Percentiles rank a stretch among this genome's conserved stretches.
phyloP scores from a whole-genome alignment of 1,140 invertebrate species.

The Vanessa tameamea region DNA sequence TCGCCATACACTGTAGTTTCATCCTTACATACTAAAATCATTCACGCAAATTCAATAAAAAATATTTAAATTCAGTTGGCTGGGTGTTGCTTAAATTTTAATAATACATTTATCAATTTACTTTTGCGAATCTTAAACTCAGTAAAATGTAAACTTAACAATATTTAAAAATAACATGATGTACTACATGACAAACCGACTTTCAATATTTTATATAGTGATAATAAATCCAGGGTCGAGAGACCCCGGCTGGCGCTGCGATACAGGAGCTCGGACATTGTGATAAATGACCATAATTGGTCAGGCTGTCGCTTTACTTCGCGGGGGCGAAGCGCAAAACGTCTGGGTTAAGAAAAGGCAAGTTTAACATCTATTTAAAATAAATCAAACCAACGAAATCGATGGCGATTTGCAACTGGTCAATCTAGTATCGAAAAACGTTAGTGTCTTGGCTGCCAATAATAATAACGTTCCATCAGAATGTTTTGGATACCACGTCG shows the following conservation, averaged over 20 bases:
- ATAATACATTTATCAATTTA: too few species aligned
- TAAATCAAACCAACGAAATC: slow-evolving; percentile 9
- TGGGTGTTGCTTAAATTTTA: too few species aligned
- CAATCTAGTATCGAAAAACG: not conserved
- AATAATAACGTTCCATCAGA: too few species aligned
- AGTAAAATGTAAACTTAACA: not conserved
- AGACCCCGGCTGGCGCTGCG: slow-evolving; percentile 38
- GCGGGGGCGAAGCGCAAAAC: slow-evolving; percentile 29
- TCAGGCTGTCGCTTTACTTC: slow-evolving; percentile 47
- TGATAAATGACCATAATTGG: slow-evolving; percentile 64
- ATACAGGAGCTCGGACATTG: slow-evolving; percentile 45
- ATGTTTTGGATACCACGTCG: too few species aligned
- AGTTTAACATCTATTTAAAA: slow-evolving; percentile 5
- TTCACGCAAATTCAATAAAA: too few species aligned
- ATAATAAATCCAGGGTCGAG: slow-evolving; percentile 37
- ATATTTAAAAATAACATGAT: not conserved
- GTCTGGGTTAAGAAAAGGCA: slow-evolving; percentile 24
- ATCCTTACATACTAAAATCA: too few species aligned
- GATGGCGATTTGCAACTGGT: not conserved
- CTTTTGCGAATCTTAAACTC: too few species aligned
- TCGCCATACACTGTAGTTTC: too few species aligned
- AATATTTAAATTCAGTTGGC: too few species aligned
- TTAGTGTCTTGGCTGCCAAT: not conserved
- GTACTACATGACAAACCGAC: slow-evolving; percentile 24
- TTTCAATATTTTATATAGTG: slow-evolving; percentile 30